A percentile compares a stretch with the other conserved stretches of the same genome.
Conservation (phyloP, 2,113 vertebrate genomes). For the Thamnophis sirtalis region DNA sequence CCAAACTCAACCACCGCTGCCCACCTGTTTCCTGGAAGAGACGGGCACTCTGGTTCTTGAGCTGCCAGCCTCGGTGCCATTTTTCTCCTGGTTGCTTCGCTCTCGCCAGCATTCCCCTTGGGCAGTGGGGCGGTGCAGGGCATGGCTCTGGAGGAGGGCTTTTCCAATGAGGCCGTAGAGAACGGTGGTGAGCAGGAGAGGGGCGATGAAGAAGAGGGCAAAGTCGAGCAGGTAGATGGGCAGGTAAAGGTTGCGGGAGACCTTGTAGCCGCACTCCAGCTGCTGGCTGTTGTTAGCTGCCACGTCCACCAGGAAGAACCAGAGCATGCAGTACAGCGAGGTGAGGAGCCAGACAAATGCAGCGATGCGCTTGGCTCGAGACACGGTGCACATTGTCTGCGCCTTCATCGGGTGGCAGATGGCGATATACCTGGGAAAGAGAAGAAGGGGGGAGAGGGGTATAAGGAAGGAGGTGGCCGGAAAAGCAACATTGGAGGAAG, state of each 20-base stretch:
- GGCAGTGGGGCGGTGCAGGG: constrained; percentile 56
- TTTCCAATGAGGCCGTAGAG: constrained; percentile 75
- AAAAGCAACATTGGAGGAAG: too few species aligned
- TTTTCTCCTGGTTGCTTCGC: constrained; percentile 51
- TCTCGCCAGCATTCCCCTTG: constrained; percentile 52
- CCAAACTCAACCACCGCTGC: background rate
- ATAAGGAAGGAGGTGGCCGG: background rate
- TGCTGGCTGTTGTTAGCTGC: constrained; percentile 60
- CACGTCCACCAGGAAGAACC: constrained; percentile 83
- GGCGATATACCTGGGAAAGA: constrained; percentile 70
- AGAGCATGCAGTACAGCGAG: constrained; percentile 76
- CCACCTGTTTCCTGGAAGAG: constrained; percentile 81
- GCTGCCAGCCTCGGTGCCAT: background rate
- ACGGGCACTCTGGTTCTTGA: constrained; percentile 53
- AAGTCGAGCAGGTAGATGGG: constrained; percentile 83
- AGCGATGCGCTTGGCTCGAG: constrained; percentile 75
- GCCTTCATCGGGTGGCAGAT: constrained; percentile 78
- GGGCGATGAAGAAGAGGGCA: constrained; percentile 74
- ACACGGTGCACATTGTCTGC: constrained; percentile 74
- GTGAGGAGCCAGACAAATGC: constrained; percentile 70
- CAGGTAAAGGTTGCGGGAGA: constrained; percentile 78
- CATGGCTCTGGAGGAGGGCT: constrained; percentile 71
- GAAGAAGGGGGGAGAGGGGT: background rate
- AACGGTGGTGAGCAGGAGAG: constrained; percentile 71
- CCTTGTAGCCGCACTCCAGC: constrained; percentile 76